Evolutionary conservation across 2,113 vertebrate species (phyloP).

Genomic region (Pedetes capensis): DNA sequence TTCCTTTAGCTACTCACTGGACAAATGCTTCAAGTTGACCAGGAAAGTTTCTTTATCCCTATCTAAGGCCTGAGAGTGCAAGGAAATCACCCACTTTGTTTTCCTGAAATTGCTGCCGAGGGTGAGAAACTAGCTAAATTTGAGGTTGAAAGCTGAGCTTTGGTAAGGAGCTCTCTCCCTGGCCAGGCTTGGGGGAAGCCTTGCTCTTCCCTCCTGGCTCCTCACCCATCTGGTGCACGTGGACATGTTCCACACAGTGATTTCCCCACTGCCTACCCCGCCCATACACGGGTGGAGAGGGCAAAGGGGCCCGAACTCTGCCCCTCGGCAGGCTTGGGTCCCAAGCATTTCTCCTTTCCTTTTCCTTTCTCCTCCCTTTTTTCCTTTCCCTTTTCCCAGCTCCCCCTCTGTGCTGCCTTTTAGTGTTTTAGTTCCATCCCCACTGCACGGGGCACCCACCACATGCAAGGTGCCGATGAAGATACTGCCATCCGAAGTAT

Average conservation of each 20-base stretch:
- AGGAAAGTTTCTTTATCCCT: neutral
- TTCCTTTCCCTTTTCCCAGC: no score
- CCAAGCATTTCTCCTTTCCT: no score
- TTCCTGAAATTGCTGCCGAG: neutral
- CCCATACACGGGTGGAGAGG: no score
- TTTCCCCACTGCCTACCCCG: no score
- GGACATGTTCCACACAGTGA: no score
- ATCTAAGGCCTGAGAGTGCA: neutral
- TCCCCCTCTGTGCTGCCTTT: neutral
- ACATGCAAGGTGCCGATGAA: neutral
- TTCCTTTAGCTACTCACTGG: neutral
- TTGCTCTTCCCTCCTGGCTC: neutral
- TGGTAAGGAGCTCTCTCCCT: no score
- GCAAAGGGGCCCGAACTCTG: no score
- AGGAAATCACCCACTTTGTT: neutral
- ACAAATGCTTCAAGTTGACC: neutral
- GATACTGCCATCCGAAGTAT: neutral
- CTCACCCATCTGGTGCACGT: accelerated
- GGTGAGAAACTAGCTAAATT: neutral
- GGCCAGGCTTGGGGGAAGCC: no score
- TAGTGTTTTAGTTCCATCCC: no score
- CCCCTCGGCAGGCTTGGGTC: no score
- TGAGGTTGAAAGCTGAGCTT: neutral
- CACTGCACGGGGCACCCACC: no score
- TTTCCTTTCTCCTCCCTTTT: neutral